A percentile compares a stretch with the other conserved stretches of the same genome.
Evolutionary conservation across 2,113 vertebrate species (phyloP).

Genomic region (Eurypyga helias): DNA sequence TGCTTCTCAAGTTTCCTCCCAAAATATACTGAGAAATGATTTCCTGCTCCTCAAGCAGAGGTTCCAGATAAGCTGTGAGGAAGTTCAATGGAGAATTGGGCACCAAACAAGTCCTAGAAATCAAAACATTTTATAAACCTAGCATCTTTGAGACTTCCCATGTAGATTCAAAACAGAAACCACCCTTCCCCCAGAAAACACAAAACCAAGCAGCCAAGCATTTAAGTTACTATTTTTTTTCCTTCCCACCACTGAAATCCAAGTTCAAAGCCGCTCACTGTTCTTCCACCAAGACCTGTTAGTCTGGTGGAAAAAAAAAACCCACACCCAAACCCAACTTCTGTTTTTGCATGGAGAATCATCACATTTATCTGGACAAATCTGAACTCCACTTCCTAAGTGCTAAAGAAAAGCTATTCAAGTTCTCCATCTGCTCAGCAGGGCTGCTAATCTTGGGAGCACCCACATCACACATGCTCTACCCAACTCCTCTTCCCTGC

Average conservation of each 20-base stretch:
- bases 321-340: neutral
- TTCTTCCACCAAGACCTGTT: neutral
- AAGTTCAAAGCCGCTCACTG: neutral
- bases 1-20: neutral
- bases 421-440: neutral
- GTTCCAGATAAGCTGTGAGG: neutral
- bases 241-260: neutral
- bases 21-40: neutral
- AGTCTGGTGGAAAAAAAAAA: neutral
- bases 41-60: neutral
- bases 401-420: neutral
- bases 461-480: conserved; percentile 3
- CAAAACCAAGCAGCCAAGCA: neutral
- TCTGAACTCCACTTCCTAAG: neutral
- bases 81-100: neutral
- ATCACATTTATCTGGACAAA: neutral
- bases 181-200: neutral
- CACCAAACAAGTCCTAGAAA: neutral
- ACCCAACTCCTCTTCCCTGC: neutral
- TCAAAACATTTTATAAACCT: neutral
- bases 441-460: neutral
- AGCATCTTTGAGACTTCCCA: neutral
- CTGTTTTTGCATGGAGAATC: neutral
- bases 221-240: neutral
- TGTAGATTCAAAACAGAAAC: neutral